phyloP scores from a whole-genome alignment of 2,113 vertebrate genomes.

The Alligator mississippiensis region DNA sequence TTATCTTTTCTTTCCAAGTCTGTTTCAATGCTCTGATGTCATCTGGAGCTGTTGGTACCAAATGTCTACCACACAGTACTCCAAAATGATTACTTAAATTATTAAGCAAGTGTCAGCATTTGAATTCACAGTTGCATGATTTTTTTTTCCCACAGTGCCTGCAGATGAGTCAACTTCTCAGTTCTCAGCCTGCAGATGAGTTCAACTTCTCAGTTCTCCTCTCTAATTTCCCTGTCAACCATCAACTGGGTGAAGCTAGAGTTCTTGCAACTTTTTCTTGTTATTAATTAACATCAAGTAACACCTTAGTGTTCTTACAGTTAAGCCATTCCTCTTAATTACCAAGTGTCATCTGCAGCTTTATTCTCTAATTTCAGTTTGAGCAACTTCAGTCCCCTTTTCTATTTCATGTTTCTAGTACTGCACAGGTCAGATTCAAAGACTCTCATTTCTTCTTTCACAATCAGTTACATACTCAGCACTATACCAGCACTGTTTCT shows the following conservation, averaged over 20 bases:
- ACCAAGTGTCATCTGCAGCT: background rate
- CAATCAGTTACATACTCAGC: background rate
- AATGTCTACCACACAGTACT: background rate
- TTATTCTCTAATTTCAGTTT: background rate
- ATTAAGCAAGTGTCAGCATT: background rate
- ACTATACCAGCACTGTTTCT: background rate
- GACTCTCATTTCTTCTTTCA: background rate
- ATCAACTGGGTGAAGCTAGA: background rate
- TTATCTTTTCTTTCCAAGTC: background rate
- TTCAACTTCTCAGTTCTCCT: background rate
- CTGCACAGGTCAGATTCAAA: background rate
- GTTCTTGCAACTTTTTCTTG: background rate
- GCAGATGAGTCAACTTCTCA: background rate
- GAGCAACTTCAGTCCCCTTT: background rate
- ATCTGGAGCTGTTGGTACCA: too few relatives aligned
- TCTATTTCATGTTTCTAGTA: slow-evolving; percentile 3
- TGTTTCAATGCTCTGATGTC: too few relatives aligned
- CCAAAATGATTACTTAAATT: background rate
- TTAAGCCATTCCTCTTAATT: slow-evolving; percentile 7
- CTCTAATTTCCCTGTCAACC: background rate
- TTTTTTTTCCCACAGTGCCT: background rate
- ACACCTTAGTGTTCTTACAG: background rate
- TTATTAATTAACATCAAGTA: background rate
- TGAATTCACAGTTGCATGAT: background rate
- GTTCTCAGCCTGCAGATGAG: too few relatives aligned